Evolutionary conservation across 2,888 invertebrate species (phyloP).

Genomic region (Gisinianus flammeolus): DNA sequence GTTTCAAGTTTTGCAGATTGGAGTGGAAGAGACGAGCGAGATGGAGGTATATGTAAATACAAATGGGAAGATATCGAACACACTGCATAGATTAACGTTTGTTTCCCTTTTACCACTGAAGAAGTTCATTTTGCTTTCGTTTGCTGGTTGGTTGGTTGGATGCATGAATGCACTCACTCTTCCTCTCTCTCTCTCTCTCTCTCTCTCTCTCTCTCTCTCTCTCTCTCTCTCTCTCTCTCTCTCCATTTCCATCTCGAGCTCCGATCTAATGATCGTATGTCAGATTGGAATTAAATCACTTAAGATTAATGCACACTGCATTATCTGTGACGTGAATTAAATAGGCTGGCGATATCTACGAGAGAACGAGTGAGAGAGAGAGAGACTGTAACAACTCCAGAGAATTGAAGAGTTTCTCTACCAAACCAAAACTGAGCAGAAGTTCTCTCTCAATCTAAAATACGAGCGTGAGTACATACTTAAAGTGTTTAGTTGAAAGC

Average conservation of each 20-base stretch:
- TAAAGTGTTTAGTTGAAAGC: too few relatives aligned
- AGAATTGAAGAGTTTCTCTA: too few relatives aligned
- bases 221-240: too few relatives aligned
- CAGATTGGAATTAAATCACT: neutral
- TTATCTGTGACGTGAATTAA: conserved; percentile 9
- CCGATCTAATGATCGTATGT: neutral
- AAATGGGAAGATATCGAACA: too few relatives aligned
- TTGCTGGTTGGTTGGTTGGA: neutral
- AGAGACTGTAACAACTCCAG: neutral
- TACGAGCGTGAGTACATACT: too few relatives aligned
- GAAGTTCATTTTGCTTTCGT: neutral
- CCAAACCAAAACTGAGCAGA: too few relatives aligned
- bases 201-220: conserved; percentile 7
- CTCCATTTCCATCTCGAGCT: neutral
- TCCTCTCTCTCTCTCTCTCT: conserved; percentile 11
- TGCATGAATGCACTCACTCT: conserved; percentile 6
- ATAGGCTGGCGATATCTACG: too few relatives aligned
- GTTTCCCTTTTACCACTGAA: neutral
- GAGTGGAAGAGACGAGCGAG: neutral
- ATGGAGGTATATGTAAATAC: too few relatives aligned
- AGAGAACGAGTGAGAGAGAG: neutral
- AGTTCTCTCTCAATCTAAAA: too few relatives aligned
- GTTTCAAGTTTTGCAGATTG: too few relatives aligned
- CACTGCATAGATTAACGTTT: neutral
- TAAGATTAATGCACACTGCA: neutral